Percentiles rank a stretch among this genome's conserved stretches.
Evolutionary conservation across 2,888 invertebrate species (phyloP).

Genomic region (Cantharis rustica): DNA sequence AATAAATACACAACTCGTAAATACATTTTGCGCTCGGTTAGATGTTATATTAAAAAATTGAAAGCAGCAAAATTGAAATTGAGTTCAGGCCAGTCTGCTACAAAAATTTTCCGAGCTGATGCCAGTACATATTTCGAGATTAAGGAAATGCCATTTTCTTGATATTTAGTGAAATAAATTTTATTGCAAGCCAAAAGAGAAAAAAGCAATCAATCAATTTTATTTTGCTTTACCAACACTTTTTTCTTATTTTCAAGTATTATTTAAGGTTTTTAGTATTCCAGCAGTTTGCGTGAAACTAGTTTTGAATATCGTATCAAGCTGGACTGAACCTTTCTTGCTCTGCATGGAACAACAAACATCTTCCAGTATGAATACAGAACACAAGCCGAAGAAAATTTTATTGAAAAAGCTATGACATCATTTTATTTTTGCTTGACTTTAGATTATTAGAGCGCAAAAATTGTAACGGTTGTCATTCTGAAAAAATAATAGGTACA

Average conservation of each 20-base stretch:
- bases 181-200: background rate
- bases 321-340: background rate
- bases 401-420: background rate
- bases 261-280: background rate
- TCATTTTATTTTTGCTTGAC: background rate
- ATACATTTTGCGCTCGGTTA: background rate
- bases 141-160: background rate
- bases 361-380: background rate
- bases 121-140: no score
- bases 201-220: background rate
- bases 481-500: background rate
- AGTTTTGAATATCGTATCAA: background rate
- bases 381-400: background rate
- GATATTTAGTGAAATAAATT: background rate
- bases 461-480: background rate
- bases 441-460: background rate
- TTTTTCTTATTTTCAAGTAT: background rate
- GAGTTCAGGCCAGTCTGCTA: background rate
- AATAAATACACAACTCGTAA: background rate
- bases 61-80: background rate
- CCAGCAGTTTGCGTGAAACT: background rate
- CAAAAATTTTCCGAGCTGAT: background rate
- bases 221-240: background rate
- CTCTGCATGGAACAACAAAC: background rate
- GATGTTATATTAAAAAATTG: background rate